Conservation (phyloP, 2,113 vertebrate genomes). For the Etheostoma spectabile region DNA sequence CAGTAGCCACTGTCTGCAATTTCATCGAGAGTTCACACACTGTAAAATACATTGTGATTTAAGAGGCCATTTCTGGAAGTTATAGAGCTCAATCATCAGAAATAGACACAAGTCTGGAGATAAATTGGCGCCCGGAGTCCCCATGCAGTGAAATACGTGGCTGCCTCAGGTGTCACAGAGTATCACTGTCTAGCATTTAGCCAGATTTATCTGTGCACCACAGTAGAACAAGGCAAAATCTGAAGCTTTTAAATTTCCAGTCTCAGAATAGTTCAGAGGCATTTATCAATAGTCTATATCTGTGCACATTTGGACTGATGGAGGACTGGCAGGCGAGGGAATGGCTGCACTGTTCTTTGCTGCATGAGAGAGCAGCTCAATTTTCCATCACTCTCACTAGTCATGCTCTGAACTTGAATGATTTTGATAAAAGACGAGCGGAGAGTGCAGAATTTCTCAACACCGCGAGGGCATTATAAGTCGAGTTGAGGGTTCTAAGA, state of each 20-base stretch:
- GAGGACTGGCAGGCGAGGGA: constrained; percentile 86
- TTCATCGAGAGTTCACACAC: constrained; percentile 89
- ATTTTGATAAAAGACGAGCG: constrained; percentile 75
- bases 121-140: constrained; percentile 87
- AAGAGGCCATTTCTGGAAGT: constrained; percentile 94
- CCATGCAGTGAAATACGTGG: constrained; percentile 87
- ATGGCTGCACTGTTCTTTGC: constrained; percentile 85
- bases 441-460: constrained; percentile 63
- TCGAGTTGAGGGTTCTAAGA: constrained; percentile 43
- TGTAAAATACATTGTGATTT: constrained; percentile 96
- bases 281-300: constrained; percentile 92
- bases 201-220: constrained; percentile 91
- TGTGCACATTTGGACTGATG: constrained; percentile 91
- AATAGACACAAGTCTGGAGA: constrained; percentile 89
- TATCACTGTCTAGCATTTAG: constrained; percentile 90
- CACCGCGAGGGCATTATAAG: constrained; percentile 58
- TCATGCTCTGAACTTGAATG: constrained; percentile 87
- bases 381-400: constrained; percentile 89
- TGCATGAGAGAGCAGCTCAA: constrained; percentile 88
- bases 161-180: constrained; percentile 87
- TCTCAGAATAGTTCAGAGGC: constrained; percentile 94
- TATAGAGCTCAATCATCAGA: constrained; percentile 94
- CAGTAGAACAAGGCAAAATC: constrained; percentile 89
- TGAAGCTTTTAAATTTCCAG: constrained; percentile 86
- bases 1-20: constrained; percentile 88